Evolutionary conservation across 2,113 vertebrate genomes (phyloP), one percentile per base, ranked within the genome.

Genomic region (Onychostoma macrolepis): DNA sequence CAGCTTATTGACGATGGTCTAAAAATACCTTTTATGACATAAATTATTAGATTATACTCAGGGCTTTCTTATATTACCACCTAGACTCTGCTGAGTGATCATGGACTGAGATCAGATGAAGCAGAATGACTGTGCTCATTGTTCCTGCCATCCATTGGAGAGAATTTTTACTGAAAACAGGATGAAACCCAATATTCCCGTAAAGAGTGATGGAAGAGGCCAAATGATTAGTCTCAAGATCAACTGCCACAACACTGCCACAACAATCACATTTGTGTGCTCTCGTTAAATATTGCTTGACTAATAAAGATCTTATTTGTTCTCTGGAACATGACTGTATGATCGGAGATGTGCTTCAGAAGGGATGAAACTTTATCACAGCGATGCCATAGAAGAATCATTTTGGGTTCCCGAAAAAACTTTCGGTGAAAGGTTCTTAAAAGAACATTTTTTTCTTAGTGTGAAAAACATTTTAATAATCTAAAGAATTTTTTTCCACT

Each of bases 181-280:
- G 71, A 56, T 24, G 67, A 56, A 84, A 75, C 48, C 21, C 26
- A n/a, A 69, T 61, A 26, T 74, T n/a, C 50, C 24, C 6, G 11
- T 78, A 53, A 83, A 86, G 41, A 84, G 88, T 13, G 43, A 77
- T 38, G 76, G 45, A 84, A 82, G 77, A 78, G 65, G 71, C 65
- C 56, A 77, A 83, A 41, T 80, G 78, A 61, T 80, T 41, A 26
- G 36, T 61, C 21, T n/a, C 10, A 13, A 61, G 53, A 61, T 80
- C 28, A 63, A 77, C 33, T 82, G 50, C 43, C 50, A 85, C 28
- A 58, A 76, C 33, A 77, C 33, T 82, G 50, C 43, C 50, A 85
- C 28, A 58, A 76, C 33, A 80, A 76, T 75, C 36, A 43, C 53
- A 63, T 75, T 76, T 85, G 63, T 65, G 43, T 26, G 21, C 1